Evolutionary conservation across 1,140 invertebrate genomes (phyloP).

Genomic region (Triops cancriformis): DNA sequence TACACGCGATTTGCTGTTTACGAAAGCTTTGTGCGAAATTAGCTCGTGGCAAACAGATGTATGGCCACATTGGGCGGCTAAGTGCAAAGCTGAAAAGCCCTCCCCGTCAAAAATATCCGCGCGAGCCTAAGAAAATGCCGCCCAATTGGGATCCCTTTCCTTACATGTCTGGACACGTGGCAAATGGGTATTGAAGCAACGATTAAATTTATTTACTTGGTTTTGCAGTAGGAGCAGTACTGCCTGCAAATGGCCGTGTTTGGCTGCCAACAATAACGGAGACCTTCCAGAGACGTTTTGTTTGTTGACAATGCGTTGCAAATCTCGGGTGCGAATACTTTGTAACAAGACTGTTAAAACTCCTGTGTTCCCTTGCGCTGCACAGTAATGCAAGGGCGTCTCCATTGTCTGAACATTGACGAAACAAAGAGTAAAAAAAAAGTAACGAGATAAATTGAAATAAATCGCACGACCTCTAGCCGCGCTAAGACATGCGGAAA

Average conservation of each 20-base stretch:
- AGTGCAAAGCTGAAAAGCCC: conserved; percentile 86
- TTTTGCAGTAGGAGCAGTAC: conserved; percentile 49
- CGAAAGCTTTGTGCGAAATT: conserved; percentile 94
- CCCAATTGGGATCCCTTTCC: background rate
- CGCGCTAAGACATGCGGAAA: background rate
- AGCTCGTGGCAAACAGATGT: conserved; percentile 85
- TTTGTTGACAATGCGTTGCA: conserved; percentile 86
- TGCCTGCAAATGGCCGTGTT: conserved; percentile 50
- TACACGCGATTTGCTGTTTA: conserved; percentile 86
- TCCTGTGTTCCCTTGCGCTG: conserved; percentile 89
- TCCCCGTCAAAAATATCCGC: conserved; percentile 98
- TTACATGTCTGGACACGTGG: background rate
- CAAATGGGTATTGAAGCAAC: background rate
- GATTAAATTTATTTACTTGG: conserved; percentile 35
- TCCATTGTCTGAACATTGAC: conserved; percentile 57
- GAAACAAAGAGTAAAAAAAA: conserved; percentile 23
- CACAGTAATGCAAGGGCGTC: conserved; percentile 91
- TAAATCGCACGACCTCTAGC: conserved; percentile 17
- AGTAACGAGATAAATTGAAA: conserved; percentile 17
- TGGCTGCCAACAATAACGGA: conserved; percentile 79
- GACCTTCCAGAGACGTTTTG: conserved; percentile 91
- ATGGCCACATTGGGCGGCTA: conserved; percentile 90
- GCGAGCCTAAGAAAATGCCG: conserved; percentile 58
- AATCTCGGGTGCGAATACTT: conserved; percentile 72
- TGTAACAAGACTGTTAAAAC: conserved; percentile 86